phyloP scores from a whole-genome alignment of 2,113 vertebrate species.

The Piaya cayana region DNA sequence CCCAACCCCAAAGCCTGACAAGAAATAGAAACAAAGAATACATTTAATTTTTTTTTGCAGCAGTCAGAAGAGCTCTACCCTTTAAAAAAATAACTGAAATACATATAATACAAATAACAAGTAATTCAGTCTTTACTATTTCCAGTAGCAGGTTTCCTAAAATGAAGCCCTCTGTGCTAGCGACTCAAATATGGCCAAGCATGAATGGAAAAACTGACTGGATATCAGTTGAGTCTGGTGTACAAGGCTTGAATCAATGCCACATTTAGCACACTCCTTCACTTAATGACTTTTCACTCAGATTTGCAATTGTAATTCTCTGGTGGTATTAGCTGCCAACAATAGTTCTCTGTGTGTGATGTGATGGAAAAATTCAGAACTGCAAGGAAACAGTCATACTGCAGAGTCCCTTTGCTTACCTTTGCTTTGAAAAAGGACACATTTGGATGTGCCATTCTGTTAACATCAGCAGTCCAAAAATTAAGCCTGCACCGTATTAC shows the following conservation, averaged over 20 bases:
- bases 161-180: background rate
- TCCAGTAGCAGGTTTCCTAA: background rate
- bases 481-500: background rate
- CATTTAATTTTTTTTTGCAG: background rate
- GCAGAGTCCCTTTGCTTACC: background rate
- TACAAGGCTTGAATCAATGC: background rate
- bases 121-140: background rate
- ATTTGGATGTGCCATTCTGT: background rate
- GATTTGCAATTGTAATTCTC: conserved; percentile 33
- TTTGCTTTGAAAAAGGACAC: background rate
- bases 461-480: background rate
- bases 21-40: background rate
- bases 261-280: conserved; percentile 15
- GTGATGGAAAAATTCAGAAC: background rate
- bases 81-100: background rate
- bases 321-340: conserved; percentile 1
- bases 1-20: background rate
- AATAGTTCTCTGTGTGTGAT: background rate
- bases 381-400: background rate
- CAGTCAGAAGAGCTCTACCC: background rate
- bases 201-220: background rate
- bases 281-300: conserved; percentile 16
- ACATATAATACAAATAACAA: background rate
- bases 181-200: background rate
- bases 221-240: background rate